A percentile compares a stretch with the other conserved stretches of the same genome.
phyloP scores from a whole-genome alignment of 2,797 vertebrate species.

The Lindbergichthys nudifrons region DNA sequence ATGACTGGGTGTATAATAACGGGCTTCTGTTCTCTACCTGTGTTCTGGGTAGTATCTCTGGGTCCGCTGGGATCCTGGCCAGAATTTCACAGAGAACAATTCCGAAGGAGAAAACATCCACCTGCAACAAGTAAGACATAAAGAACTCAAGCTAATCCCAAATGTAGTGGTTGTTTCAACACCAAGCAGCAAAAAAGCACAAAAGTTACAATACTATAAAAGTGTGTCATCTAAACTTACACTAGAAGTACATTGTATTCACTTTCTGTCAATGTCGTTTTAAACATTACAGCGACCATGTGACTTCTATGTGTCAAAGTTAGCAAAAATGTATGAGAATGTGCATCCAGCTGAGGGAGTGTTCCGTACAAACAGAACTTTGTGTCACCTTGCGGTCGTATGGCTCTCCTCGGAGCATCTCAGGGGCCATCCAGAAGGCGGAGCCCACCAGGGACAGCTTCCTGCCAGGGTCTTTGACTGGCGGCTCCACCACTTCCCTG shows the following conservation, averaged over 20 bases:
- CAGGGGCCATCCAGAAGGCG: constrained; percentile 93
- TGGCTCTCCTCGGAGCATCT: constrained; percentile 91
- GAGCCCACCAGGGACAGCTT: constrained; percentile 92
- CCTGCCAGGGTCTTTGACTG: constrained; percentile 83
- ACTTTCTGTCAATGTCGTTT: neutral
- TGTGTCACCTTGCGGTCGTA: constrained; percentile 89
- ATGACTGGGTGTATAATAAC: too few relatives aligned
- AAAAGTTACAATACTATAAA: neutral
- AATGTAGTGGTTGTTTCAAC: neutral
- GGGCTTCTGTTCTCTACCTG: constrained; percentile 76
- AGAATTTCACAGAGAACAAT: constrained; percentile 93
- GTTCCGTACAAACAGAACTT: neutral
- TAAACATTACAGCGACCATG: neutral
- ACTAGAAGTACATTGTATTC: neutral
- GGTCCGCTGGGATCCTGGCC: constrained; percentile 90
- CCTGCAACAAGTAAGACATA: constrained; percentile 72
- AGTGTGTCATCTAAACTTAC: neutral
- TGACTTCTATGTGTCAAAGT: neutral
- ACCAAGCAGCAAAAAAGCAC: neutral
- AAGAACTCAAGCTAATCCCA: neutral
- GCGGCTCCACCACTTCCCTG: constrained; percentile 88
- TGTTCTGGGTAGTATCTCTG: constrained; percentile 90
- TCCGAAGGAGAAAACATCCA: constrained; percentile 93
- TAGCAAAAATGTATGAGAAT: neutral
- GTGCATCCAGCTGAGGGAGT: neutral